Base-by-base conservation (phyloP, 2,888 invertebrate genomes). In the Drosophila borealis region DNA sequence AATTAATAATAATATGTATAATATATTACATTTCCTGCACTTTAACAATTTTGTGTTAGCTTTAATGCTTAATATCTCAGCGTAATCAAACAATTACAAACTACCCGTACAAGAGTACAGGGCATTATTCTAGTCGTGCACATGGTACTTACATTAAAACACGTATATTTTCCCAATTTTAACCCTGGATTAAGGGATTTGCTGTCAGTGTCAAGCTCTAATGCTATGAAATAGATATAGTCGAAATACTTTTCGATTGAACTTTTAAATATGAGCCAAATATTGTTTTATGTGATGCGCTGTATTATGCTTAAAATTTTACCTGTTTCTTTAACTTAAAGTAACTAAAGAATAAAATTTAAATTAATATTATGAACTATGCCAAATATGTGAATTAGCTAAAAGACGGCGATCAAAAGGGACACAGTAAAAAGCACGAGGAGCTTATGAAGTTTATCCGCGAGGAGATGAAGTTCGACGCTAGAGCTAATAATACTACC, bases 141-240 rank as follows among this genome's bases (percentile, higher is more conserved):
- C 14, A 2, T 11, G 1, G 3, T 10, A 17, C 8, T 42, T n/a
- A 11, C 8, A 19, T 8, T 29, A 29, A 33, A 14, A n/a, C 14
- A 57, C 39, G 34, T 49, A 68, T 60, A 50, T 51, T 39, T 56
- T 56, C 19, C 21, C 65, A 62, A 53, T 56, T 56, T 70, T 65
- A 53, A 51, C 50, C 14, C 37, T 39, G 60, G 74, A 75, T 74
- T 70, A 61, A 9, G 60, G 56, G 46, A 39, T 63, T 76, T 50
- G 44, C 77, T 64, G 74, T 75, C 75, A 75, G 62, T 75, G 46
- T 71, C 72, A 67, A 64, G 61, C 51, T 67, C 42, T 41, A 55
- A 37, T 65, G 44, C 34, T 64, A 41, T 25, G 41, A 42, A 55
- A 49, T 46, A 55, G 55, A 70, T 56, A 60, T 63, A 46, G 36